Percentiles rank a stretch among this genome's conserved stretches.
These are phyloP conservation scores for Brachypalpus laphriformis DNA, from an alignment of 2,888 invertebrate genomes.

Conservation along the genomic window DNA sequence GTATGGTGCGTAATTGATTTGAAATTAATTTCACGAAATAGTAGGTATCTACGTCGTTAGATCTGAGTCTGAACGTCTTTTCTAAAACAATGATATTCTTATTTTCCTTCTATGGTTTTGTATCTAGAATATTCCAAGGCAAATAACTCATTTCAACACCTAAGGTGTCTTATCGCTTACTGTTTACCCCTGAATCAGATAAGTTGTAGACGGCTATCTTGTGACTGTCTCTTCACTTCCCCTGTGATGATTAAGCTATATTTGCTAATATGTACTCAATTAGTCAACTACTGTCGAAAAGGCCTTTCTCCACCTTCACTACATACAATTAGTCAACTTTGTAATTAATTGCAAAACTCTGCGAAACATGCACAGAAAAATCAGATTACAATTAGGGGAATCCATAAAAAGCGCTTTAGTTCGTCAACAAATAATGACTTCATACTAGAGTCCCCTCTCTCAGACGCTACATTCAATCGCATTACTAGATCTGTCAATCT, in stretches of 20 bases:
- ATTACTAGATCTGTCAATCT: slow-evolving; percentile 19
- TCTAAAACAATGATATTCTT: neutral
- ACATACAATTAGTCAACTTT: slow-evolving; percentile 36
- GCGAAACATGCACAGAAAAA: neutral
- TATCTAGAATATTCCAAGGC: neutral
- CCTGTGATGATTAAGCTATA: neutral
- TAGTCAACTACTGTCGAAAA: slow-evolving; percentile 23
- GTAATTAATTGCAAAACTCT: slow-evolving; percentile 22
- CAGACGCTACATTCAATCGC: neutral
- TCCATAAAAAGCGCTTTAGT: slow-evolving; percentile 6
- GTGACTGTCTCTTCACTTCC: neutral
- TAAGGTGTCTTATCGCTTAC: neutral
- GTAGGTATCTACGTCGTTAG: too few species aligned
- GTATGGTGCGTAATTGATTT: too few species aligned
- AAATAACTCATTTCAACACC: neutral
- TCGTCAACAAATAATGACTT: slow-evolving; percentile 5
- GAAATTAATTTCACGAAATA: too few species aligned
- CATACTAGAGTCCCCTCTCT: neutral
- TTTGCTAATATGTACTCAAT: slow-evolving; percentile 33
- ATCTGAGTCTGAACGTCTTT: too few species aligned
- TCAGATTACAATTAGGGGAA: slow-evolving; percentile 28
- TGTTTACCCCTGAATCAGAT: neutral
- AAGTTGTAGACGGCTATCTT: neutral
- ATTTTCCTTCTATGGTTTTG: neutral
- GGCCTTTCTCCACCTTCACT: slow-evolving; percentile 22